Conservation (phyloP, 2,797 vertebrate species). For the Platyrinchus mystaceus region DNA sequence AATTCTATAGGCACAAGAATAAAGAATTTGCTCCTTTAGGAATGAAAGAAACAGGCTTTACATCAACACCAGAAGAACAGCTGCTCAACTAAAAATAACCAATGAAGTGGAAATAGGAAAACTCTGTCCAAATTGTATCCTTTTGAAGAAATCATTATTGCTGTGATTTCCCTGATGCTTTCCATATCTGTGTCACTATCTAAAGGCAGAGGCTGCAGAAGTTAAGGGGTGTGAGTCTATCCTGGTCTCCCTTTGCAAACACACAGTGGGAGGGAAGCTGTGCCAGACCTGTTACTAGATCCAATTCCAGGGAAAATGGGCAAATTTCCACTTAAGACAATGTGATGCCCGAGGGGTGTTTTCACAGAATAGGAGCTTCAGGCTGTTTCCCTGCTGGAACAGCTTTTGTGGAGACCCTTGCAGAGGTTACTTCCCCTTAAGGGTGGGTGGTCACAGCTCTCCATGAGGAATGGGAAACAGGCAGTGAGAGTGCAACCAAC, state of each 20-base stretch:
- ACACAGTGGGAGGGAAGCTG: background rate
- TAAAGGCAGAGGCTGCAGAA: background rate
- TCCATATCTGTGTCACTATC: background rate
- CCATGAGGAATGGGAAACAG: background rate
- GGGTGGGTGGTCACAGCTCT: background rate
- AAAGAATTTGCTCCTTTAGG: conserved; percentile 12
- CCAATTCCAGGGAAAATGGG: background rate
- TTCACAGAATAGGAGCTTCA: background rate
- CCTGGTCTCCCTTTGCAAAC: background rate
- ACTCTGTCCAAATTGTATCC: conserved; percentile 26
- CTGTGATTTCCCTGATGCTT: background rate
- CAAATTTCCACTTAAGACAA: background rate
- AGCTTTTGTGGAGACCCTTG: background rate
- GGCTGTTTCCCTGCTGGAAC: background rate
- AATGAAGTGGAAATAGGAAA: conserved; percentile 52
- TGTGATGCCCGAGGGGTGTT: background rate
- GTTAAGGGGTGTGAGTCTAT: background rate
- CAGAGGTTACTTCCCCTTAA: background rate
- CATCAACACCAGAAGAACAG: conserved; percentile 40
- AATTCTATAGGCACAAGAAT: conserved; percentile 26
- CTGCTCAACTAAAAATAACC: conserved; percentile 62
- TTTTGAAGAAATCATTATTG: conserved; percentile 34
- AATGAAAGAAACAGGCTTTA: conserved; percentile 30
- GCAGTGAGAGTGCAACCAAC: background rate
- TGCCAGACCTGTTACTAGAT: background rate